Evolutionary conservation across 2,888 invertebrate genomes (phyloP), one percentile per base, ranked within the genome.

Genomic region (Torymus tubicola): DNA sequence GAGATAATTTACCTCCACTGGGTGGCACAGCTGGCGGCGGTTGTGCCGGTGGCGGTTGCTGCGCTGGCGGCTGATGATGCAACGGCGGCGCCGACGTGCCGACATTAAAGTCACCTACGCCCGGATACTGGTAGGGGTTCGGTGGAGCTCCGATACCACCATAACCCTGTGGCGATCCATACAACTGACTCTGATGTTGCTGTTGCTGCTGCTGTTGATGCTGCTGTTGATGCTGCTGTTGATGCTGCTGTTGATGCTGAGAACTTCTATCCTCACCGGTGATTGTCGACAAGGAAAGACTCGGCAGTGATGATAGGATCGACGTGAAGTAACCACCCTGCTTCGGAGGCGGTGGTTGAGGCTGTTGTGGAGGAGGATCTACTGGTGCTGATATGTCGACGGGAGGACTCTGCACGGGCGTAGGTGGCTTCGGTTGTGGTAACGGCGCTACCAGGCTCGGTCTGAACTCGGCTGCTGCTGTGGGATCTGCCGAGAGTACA

Each of bases 301-400:
- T 90, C 8, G 90, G 90, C 55, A 90, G 76, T 3, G 90, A 90
- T 1, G 89, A 90, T 0, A 90, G 83, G 31, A 90, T 88, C 8
- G 90, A 88, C 2, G 89, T 87, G 73, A 90, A 87, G 60, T 90
- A 90, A 71, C 90, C 42, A 8, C 42, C 85, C 63, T 87, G 88
- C 58, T 85, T 88, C 42, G 80, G 83, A 8, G 42, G 42, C n/a
- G 83, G 81, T 42, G 84, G 84, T 24, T 50, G 64, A 31, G 83
- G 85, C 67, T 78, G 83, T 21, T 69, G 79, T 3, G 21, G 60
- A 16, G 21, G 12, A 21, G 24, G 31, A 31, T 53, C 67, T 5
- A 12, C 4, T 2, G 53, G 16, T 65, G 76, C 55, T 5, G 63
- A 14, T 50, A 42, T 3, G 5, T 14, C 14, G 68, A 69, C 24